Conservation (phyloP, 2,113 vertebrate species). For the Lates calcarifer region DNA sequence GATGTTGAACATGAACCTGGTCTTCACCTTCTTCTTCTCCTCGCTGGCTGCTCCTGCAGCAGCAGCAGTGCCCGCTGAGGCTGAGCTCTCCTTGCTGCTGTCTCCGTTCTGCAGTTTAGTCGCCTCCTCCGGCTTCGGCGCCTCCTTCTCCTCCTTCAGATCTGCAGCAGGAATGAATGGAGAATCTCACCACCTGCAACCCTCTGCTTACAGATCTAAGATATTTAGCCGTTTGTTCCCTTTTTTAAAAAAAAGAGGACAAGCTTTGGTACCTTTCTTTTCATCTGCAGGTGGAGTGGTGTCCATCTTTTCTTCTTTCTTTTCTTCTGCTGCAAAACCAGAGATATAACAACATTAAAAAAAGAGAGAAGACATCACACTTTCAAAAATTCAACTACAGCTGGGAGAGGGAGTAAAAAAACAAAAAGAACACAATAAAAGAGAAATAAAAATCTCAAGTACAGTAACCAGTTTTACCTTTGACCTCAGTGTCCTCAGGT, state of each 20-base stretch:
- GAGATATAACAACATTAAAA: background rate
- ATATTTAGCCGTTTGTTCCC: background rate
- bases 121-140: constrained; percentile 86
- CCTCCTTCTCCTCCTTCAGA: constrained; percentile 85
- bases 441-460: background rate
- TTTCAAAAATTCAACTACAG: too few relatives aligned
- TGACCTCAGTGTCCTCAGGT: constrained; percentile 87
- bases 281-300: constrained; percentile 66
- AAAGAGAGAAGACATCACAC: background rate
- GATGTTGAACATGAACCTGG: constrained; percentile 99
- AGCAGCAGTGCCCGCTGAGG: background rate
- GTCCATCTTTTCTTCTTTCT: constrained; percentile 79
- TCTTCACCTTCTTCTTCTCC: constrained; percentile 92
- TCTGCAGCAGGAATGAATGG: constrained; percentile 44
- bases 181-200: background rate
- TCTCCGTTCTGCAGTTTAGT: constrained; percentile 95
- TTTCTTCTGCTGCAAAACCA: constrained; percentile 60
- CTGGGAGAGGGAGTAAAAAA: too few relatives aligned
- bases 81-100: constrained; percentile 84
- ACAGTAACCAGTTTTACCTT: constrained; percentile 69
- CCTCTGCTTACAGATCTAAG: background rate
- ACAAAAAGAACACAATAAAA: too few relatives aligned
- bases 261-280: constrained; percentile 73
- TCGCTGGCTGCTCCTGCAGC: constrained; percentile 49
- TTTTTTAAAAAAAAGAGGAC: too few relatives aligned